Conservation (phyloP, 2,797 vertebrate genomes). For the Lepilemur septentrionalis region DNA sequence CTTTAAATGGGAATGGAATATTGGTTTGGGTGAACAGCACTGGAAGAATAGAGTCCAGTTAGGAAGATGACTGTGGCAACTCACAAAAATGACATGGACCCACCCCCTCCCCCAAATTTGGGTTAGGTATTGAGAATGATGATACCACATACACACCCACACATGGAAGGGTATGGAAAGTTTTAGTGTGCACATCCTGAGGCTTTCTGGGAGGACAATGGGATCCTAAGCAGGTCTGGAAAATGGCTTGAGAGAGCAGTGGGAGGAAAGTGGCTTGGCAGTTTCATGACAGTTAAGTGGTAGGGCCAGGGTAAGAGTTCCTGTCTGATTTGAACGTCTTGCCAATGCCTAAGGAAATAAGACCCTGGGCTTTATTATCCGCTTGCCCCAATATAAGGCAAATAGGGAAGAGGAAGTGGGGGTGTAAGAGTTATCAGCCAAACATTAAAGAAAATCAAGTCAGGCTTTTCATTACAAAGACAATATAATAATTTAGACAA, state of each 20-base stretch:
- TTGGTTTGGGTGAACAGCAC: neutral
- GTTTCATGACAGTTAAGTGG: neutral
- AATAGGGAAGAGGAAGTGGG: neutral
- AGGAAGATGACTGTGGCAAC: neutral
- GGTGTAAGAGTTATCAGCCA: neutral
- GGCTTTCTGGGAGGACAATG: neutral
- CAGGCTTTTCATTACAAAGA: neutral
- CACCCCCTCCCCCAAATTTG: neutral
- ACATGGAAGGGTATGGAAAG: neutral
- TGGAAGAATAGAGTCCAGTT: neutral
- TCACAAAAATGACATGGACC: neutral
- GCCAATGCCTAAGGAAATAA: neutral
- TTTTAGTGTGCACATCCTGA: neutral
- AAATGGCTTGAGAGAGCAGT: neutral
- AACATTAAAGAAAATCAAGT: neutral
- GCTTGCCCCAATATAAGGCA: neutral
- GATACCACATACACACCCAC: neutral
- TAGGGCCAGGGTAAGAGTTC: neutral
- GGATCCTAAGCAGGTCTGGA: neutral
- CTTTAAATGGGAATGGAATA: neutral
- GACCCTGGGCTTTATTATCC: neutral
- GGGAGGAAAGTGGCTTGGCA: neutral
- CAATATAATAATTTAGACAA: neutral
- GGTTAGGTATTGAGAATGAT: neutral
- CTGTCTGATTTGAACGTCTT: neutral